Evolutionary conservation across 1,140 invertebrate species (phyloP).

Genomic region (Tenebrio molitor): DNA sequence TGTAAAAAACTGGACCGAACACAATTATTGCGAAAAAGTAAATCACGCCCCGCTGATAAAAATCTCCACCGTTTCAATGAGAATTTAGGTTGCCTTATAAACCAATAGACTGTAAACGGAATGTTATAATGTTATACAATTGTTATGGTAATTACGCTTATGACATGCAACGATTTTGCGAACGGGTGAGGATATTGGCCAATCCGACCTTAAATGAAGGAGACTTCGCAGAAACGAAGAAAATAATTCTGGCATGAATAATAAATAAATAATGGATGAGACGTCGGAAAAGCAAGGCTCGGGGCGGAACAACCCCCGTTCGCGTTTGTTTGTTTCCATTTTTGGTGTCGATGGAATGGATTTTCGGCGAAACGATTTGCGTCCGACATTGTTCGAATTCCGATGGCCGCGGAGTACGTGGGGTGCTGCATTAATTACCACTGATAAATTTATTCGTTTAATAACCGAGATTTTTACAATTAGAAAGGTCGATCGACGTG

Average conservation of each 20-base stretch:
- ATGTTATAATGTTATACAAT: slow-evolving; percentile 40
- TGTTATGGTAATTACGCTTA: slow-evolving; percentile 35
- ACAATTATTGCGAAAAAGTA: too few species aligned
- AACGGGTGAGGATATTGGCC: slow-evolving; percentile 19
- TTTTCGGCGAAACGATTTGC: neutral
- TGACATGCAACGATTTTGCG: slow-evolving; percentile 28
- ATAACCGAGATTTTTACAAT: too few species aligned
- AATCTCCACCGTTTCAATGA: slow-evolving; percentile 15
- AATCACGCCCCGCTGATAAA: neutral
- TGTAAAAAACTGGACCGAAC: too few species aligned
- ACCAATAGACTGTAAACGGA: slow-evolving; percentile 38
- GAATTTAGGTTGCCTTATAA: slow-evolving; percentile 40
- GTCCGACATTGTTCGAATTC: neutral
- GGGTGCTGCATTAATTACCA: neutral
- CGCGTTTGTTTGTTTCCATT: too few species aligned
- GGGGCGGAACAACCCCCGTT: neutral
- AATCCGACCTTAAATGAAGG: slow-evolving; percentile 13
- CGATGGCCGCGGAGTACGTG: neutral
- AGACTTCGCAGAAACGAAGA: slow-evolving; percentile 10
- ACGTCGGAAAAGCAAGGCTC: neutral
- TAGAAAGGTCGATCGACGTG: too few species aligned
- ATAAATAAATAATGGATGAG: slow-evolving; percentile 2
- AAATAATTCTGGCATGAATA: too few species aligned
- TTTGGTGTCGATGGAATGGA: neutral
- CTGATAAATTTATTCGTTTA: too few species aligned